These are phyloP conservation scores for Hycleus phaleratus DNA, from an alignment of 1,140 invertebrate species.

Conservation along the genomic window DNA sequence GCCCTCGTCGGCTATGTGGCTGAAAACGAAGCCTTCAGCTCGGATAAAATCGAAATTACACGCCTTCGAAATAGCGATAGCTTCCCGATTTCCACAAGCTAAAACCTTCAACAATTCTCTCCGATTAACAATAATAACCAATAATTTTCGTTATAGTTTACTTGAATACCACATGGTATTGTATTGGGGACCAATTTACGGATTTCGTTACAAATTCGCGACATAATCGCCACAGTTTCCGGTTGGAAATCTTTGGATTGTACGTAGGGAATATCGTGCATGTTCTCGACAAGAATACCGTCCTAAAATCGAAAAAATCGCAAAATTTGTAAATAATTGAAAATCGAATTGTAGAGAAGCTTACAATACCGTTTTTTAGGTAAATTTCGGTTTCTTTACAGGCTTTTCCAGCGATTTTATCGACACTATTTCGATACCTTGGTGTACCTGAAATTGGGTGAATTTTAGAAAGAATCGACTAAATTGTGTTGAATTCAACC, in stretches of 20 bases:
- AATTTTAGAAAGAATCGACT: not conserved
- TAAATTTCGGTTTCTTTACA: conserved; percentile 55
- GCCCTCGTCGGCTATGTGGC: conserved; percentile 78
- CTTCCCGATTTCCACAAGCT: conserved; percentile 68
- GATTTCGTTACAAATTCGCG: conserved; percentile 51
- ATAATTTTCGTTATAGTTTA: conserved; percentile 22
- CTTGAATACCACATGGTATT: conserved; percentile 57
- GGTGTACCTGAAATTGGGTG: conserved; percentile 47
- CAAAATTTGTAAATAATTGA: not conserved
- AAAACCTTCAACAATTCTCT: conserved; percentile 49
- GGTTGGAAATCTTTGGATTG: conserved; percentile 51
- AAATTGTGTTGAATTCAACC: conserved; percentile 42
- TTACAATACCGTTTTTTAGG: conserved; percentile 49
- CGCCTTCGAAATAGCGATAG: conserved; percentile 67
- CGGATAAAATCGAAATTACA: conserved; percentile 69
- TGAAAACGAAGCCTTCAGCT: conserved; percentile 74
- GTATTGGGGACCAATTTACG: conserved; percentile 41
- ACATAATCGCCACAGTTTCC: conserved; percentile 65
- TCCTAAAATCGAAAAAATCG: conserved; percentile 47
- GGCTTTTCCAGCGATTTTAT: conserved; percentile 49
- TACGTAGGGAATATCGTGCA: conserved; percentile 78
- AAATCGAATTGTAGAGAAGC: conserved; percentile 15
- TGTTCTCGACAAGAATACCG: conserved; percentile 75
- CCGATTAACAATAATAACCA: not conserved
- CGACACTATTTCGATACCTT: conserved; percentile 39